phyloP scores from a whole-genome alignment of 2,888 invertebrate genomes.

The Sialis fuliginosa region DNA sequence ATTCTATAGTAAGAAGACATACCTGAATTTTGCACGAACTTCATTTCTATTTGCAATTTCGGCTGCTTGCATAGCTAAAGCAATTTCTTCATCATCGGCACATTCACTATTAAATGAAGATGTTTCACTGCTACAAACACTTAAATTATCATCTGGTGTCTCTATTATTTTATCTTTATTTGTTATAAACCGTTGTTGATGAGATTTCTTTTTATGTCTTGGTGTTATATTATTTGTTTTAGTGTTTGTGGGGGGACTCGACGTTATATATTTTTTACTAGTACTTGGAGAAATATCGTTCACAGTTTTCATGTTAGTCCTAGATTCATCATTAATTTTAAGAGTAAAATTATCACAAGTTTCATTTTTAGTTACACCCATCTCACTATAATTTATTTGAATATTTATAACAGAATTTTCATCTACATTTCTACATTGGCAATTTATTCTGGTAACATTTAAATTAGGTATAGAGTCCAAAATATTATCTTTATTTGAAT shows the following conservation, averaged over 20 bases:
- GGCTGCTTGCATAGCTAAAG: conserved; percentile 68
- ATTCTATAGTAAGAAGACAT: conserved; percentile 14
- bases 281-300: conserved; percentile 1
- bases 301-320: background rate
- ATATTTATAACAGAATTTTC: conserved; percentile 3
- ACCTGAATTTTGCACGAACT: conserved; percentile 65
- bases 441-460: conserved; percentile 15
- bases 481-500: background rate
- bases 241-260: conserved; percentile 1
- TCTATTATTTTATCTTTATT: background rate
- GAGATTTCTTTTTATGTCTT: conserved; percentile 1
- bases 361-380: conserved; percentile 1
- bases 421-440: conserved; percentile 4
- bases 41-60: conserved; percentile 64
- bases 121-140: conserved; percentile 30
- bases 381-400: conserved; percentile 5
- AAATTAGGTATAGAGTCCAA: conserved; percentile 20
- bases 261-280: conserved; percentile 3
- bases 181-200: background rate
- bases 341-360: background rate
- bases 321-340: background rate
- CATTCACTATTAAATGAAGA: conserved; percentile 62
- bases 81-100: conserved; percentile 75
- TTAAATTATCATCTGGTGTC: conserved; percentile 16
- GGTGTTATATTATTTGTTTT: background rate